Percentiles rank a stretch among this genome's conserved stretches.
Evolutionary conservation across 2,797 vertebrate species (phyloP).

Genomic region (Caiman crocodilus): DNA sequence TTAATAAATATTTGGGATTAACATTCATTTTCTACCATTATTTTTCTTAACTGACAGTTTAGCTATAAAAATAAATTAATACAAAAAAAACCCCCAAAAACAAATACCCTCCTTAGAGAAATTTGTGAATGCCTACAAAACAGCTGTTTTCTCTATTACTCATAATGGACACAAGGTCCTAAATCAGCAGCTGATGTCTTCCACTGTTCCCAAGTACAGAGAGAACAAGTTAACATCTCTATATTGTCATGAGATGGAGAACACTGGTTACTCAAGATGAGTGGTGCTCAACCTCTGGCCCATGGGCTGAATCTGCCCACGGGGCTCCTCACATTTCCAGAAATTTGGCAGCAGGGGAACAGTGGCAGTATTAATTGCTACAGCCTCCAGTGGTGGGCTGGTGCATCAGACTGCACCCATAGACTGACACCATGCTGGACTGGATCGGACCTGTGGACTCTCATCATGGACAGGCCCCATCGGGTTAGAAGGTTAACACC

Average conservation of each 20-base stretch:
- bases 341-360: background rate
- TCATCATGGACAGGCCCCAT: no score
- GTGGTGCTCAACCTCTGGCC: no score
- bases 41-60: background rate
- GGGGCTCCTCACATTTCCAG: no score
- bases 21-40: background rate
- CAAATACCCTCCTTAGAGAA: background rate
- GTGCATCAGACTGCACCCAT: no score
- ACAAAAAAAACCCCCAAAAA: background rate
- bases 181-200: no score
- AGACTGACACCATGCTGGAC: no score
- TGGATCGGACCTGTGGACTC: no score
- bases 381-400: no score
- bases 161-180: accelerated
- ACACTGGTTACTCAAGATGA: background rate
- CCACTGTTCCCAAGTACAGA: accelerated
- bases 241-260: background rate
- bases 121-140: background rate
- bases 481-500: no score
- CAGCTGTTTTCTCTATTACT: accelerated
- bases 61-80: background rate
- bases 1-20: background rate
- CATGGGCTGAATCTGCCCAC: no score
- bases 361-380: no score
- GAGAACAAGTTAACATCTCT: accelerated